Evolutionary conservation across 2,888 invertebrate species (phyloP), one percentile per base, ranked within the genome.

Genomic region (Cosmia pyralina): DNA sequence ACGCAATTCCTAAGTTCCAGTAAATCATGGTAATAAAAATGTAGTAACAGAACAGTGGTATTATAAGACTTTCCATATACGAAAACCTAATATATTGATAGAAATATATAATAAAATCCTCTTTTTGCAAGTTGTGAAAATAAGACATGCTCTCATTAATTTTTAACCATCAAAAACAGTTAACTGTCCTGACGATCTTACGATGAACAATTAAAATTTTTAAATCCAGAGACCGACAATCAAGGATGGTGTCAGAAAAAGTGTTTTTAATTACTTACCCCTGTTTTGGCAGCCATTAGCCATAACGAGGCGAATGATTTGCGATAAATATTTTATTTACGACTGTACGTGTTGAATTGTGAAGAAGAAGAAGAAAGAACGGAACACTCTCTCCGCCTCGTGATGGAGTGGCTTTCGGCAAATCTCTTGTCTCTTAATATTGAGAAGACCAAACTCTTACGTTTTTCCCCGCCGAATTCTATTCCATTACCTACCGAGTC

Each of bases 321-420:
- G 72, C 87, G 87, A 90, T 90, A 91, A 90, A 90, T 91, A 89
- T 88, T 89, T 90, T 90, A 92, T 91, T 91, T 91, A 92, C 90
- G 90, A 90, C 60, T 67, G 81, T 77, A 88, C 88, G 89, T 88
- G 88, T 80, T 11, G 13, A 15, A n/a, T n/a, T n/a, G n/a, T n/a
- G n/a, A n/a, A n/a, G n/a, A n/a, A n/a, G n/a, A n/a, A n/a, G n/a
- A n/a, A n/a, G n/a, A n/a, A n/a, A n/a, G n/a, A n/a, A n/a, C n/a
- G n/a, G n/a, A n/a, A n/a, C n/a, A n/a, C n/a, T n/a, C n/a, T n/a
- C n/a, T n/a, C n/a, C n/a, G n/a, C n/a, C n/a, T n/a, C n/a, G n/a
- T n/a, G n/a, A n/a, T n/a, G n/a, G n/a, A n/a, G n/a, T n/a, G n/a
- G n/a, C n/a, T n/a, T n/a, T n/a, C n/a, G n/a, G n/a, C n/a, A n/a